These are phyloP conservation scores for Crenuchus spilurus DNA, from an alignment of 2,797 vertebrate genomes.

Conservation along the genomic window DNA sequence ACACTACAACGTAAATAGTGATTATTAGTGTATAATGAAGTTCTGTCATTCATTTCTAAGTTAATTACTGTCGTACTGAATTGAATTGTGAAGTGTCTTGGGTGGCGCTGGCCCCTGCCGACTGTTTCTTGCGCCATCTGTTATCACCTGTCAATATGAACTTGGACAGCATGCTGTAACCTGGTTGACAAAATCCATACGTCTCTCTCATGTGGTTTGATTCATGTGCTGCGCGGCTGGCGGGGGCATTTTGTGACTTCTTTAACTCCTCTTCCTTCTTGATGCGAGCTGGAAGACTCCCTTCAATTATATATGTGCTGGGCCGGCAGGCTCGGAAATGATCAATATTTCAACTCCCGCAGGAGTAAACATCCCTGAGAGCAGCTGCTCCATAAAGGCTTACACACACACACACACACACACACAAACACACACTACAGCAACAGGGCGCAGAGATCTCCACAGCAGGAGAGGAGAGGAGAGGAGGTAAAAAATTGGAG, in stretches of 20 bases:
- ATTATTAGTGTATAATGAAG: too few species aligned
- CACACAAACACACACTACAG: neutral
- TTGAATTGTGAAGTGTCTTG: neutral
- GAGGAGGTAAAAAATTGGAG: neutral
- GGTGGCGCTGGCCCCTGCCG: neutral
- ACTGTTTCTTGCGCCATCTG: neutral
- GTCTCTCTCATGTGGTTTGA: constrained; percentile 32
- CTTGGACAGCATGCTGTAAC: constrained; percentile 22
- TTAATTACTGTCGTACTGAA: too few species aligned
- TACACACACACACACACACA: constrained; percentile 53
- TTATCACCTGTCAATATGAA: constrained; percentile 25
- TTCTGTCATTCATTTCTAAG: too few species aligned
- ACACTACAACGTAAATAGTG: too few species aligned
- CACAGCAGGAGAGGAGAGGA: constrained; percentile 3
- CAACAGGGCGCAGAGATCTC: constrained; percentile 25
- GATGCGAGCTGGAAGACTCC: constrained; percentile 50
- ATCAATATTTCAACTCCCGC: constrained; percentile 81
- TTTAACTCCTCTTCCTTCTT: constrained; percentile 44
- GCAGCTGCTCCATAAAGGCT: constrained; percentile 76
- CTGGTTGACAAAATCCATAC: constrained; percentile 41
- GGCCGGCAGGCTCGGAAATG: constrained; percentile 64
- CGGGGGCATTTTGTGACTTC: constrained; percentile 39
- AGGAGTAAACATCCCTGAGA: constrained; percentile 75
- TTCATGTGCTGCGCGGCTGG: constrained; percentile 28
- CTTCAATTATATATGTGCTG: constrained; percentile 77